A percentile compares a stretch with the other conserved stretches of the same genome.
These are phyloP conservation scores for Carollia perspicillata DNA, from an alignment of 2,113 vertebrate species.

Conservation along the genomic window DNA sequence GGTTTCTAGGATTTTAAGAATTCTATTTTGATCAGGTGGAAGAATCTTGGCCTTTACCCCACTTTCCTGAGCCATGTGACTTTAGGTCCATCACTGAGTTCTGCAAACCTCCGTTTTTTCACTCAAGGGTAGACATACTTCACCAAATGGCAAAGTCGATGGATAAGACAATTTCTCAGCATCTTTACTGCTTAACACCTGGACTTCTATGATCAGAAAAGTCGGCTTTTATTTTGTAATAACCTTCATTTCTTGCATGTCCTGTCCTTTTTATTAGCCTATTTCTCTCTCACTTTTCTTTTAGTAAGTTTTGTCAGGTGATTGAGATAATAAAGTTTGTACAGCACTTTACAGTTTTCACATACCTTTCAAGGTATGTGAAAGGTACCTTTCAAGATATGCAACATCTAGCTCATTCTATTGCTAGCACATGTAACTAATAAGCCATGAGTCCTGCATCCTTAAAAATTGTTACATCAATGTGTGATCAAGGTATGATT, in stretches of 20 bases:
- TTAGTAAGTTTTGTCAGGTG: not conserved
- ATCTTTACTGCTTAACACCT: not conserved
- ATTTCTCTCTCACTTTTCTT: not conserved
- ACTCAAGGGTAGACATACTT: not conserved
- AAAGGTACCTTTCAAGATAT: no score
- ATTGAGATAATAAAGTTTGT: not conserved
- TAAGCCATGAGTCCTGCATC: not conserved
- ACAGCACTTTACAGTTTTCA: not conserved
- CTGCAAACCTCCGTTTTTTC: not conserved
- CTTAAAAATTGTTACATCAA: not conserved
- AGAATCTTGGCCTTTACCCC: not conserved
- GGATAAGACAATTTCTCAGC: not conserved
- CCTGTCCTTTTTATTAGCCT: not conserved
- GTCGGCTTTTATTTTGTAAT: not conserved
- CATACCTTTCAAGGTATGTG: not conserved
- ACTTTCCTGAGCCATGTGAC: not conserved
- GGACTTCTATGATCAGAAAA: not conserved
- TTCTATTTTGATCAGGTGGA: conserved; percentile 10
- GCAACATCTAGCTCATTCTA: no score
- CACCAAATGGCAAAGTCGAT: not conserved
- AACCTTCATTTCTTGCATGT: not conserved
- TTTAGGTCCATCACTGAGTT: not conserved
- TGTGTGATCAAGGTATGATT: not conserved
- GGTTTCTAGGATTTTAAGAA: conserved; percentile 37
- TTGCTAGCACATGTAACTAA: no score